Conservation (phyloP, 2,797 vertebrate genomes). For the Netta rufina region DNA sequence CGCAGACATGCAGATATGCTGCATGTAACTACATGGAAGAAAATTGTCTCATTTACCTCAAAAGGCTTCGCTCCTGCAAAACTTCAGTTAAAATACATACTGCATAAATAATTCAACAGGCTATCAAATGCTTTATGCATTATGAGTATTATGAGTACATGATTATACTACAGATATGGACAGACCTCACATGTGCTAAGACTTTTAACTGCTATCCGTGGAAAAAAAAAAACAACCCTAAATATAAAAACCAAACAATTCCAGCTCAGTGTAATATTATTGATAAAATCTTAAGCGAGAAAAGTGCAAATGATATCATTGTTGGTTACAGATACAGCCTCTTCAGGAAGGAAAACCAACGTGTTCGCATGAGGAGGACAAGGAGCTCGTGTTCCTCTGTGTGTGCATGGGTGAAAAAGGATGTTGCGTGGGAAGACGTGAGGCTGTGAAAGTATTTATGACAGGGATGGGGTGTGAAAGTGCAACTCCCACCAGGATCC, state of each 20-base stretch:
- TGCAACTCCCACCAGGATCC: slow-evolving; percentile 15
- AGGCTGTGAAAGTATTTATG: neutral
- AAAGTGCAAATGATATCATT: neutral
- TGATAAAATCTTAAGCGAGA: slow-evolving; percentile 39
- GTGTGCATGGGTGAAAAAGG: neutral
- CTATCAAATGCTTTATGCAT: slow-evolving; percentile 68
- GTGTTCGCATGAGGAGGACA: neutral
- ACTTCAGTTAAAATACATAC: slow-evolving; percentile 58
- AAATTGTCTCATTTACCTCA: slow-evolving; percentile 66
- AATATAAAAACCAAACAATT: slow-evolving; percentile 38
- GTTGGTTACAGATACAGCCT: neutral
- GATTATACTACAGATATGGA: slow-evolving; percentile 63
- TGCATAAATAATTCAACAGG: slow-evolving; percentile 62
- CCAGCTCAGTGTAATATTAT: neutral
- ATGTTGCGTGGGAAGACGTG: neutral
- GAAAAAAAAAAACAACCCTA: neutral
- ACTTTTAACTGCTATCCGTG: slow-evolving; percentile 15
- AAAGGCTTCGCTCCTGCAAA: slow-evolving; percentile 51
- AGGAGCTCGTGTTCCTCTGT: neutral
- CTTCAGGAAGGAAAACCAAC: neutral
- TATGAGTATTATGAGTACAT: slow-evolving; percentile 28
- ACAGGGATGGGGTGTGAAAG: neutral
- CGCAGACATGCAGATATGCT: slow-evolving; percentile 42
- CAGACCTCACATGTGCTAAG: slow-evolving; percentile 22
- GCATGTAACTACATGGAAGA: slow-evolving; percentile 43